phyloP scores from a whole-genome alignment of 92 coral and sea anemone species.

The Actinernus sp. region DNA sequence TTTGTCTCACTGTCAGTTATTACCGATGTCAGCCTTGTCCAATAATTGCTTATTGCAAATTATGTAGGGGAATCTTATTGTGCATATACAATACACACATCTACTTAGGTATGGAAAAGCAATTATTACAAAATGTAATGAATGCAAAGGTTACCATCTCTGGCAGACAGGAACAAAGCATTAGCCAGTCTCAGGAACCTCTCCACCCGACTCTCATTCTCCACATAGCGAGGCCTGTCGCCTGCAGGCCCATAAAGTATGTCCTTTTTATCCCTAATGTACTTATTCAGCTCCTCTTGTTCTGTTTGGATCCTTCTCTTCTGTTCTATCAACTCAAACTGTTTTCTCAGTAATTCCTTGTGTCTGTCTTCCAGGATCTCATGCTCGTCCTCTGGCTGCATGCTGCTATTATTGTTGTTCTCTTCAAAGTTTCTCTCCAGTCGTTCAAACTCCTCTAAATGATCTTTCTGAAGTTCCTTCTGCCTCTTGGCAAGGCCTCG shows the following conservation, averaged over 20 bases:
- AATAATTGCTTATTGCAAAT: too few relatives aligned
- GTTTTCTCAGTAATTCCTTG: constrained; percentile 43
- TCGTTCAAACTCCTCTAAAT: constrained; percentile 24
- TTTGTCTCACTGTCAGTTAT: too few relatives aligned
- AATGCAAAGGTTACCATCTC: too few relatives aligned
- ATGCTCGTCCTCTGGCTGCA: constrained; percentile 14
- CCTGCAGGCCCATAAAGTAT: not conserved
- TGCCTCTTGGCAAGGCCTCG: constrained; percentile 36
- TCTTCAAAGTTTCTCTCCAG: constrained; percentile 21
- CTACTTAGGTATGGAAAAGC: too few relatives aligned
- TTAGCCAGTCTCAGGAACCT: constrained; percentile 75
- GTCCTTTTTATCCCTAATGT: constrained; percentile 37
- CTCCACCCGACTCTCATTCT: constrained; percentile 58
- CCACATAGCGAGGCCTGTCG: too few relatives aligned
- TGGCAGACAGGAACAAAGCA: constrained; percentile 71
- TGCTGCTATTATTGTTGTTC: not conserved
- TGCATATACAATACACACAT: too few relatives aligned
- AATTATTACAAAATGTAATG: too few relatives aligned
- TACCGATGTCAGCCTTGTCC: too few relatives aligned
- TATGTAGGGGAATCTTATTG: too few relatives aligned
- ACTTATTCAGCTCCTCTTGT: constrained; percentile 61
- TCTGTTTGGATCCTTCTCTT: constrained; percentile 64
- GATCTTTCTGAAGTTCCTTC: constrained; percentile 38
- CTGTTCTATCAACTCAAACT: constrained; percentile 62
- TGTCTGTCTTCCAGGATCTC: constrained; percentile 41